These are phyloP conservation scores for Mactromeris polynyma DNA, from an alignment of 2,888 invertebrate species.

Conservation along the genomic window DNA sequence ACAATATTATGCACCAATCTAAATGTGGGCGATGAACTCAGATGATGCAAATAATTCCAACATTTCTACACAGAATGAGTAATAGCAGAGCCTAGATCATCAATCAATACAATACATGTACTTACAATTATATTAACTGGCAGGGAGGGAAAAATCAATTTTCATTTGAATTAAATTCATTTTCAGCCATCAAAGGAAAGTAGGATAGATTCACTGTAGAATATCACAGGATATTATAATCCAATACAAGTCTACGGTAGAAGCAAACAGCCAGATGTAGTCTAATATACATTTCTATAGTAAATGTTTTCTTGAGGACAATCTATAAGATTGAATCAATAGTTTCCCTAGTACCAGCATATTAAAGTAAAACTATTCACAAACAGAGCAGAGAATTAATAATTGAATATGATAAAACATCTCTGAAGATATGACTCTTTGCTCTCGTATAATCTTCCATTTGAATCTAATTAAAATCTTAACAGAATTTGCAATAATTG, in stretches of 20 bases:
- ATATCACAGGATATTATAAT: not conserved
- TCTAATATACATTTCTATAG: not conserved
- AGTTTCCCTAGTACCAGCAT: not conserved
- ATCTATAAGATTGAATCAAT: not conserved
- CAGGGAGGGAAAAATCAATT: slow-evolving; percentile 1
- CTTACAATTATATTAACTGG: not conserved
- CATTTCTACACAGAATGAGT: not conserved
- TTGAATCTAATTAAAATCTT: too few relatives aligned
- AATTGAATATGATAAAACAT: not conserved
- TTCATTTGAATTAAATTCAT: slow-evolving; percentile 20
- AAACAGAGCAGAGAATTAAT: not conserved
- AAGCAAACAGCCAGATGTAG: not conserved
- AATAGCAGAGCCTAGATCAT: slow-evolving; percentile 1
- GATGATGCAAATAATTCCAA: not conserved
- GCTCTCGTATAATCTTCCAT: too few relatives aligned
- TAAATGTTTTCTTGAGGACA: not conserved
- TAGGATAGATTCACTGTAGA: not conserved
- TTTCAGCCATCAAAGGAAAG: not conserved
- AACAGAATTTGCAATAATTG: too few relatives aligned
- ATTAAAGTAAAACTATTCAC: not conserved
- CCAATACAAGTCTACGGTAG: not conserved
- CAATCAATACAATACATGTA: slow-evolving; percentile 5
- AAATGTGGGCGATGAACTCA: not conserved
- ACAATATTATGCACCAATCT: too few relatives aligned
- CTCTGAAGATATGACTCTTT: too few relatives aligned